Conservation (phyloP, 1,140 invertebrate species). For the Physella acuta region DNA sequence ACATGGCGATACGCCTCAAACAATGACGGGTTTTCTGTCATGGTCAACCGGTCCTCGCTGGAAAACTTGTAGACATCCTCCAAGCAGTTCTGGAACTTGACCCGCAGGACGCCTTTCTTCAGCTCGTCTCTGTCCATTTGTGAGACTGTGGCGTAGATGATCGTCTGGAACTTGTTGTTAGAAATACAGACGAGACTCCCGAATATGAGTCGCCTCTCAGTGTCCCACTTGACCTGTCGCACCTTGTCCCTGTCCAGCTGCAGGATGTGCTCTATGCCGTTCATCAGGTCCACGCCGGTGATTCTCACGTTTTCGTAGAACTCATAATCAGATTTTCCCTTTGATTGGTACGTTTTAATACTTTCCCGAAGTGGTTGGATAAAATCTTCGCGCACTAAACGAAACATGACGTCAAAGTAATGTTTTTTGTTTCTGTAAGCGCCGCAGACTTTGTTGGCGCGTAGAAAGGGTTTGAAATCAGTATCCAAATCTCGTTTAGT, state of each 20-base stretch:
- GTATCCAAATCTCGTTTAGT: slow-evolving; percentile 42
- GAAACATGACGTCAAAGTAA: slow-evolving; percentile 78
- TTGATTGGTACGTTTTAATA: slow-evolving; percentile 29
- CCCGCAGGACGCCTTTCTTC: slow-evolving; percentile 27
- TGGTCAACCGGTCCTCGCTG: slow-evolving; percentile 33
- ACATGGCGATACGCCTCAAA: slow-evolving; percentile 63
- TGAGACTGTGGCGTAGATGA: slow-evolving; percentile 71
- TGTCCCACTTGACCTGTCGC: slow-evolving; percentile 45
- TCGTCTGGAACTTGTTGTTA: slow-evolving; percentile 68
- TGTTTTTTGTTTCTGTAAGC: slow-evolving; percentile 66
- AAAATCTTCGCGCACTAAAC: slow-evolving; percentile 75
- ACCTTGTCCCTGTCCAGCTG: slow-evolving; percentile 43
- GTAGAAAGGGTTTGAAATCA: slow-evolving; percentile 59
- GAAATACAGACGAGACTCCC: slow-evolving; percentile 76
- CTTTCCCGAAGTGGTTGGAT: slow-evolving; percentile 58
- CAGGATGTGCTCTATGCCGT: slow-evolving; percentile 37
- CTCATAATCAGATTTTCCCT: neutral
- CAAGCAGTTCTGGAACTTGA: slow-evolving; percentile 51
- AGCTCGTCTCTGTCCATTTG: slow-evolving; percentile 61
- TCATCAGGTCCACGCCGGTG: slow-evolving; percentile 23
- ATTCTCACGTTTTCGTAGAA: slow-evolving; percentile 40
- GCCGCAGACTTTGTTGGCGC: slow-evolving; percentile 66
- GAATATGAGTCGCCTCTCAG: slow-evolving; percentile 68
- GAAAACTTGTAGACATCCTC: slow-evolving; percentile 4
- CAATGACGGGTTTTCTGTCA: slow-evolving; percentile 62